A percentile compares a stretch with the other conserved stretches of the same genome.
These are phyloP conservation scores for Planococcus citri DNA, from an alignment of 1,140 invertebrate species.

Conservation along the genomic window DNA sequence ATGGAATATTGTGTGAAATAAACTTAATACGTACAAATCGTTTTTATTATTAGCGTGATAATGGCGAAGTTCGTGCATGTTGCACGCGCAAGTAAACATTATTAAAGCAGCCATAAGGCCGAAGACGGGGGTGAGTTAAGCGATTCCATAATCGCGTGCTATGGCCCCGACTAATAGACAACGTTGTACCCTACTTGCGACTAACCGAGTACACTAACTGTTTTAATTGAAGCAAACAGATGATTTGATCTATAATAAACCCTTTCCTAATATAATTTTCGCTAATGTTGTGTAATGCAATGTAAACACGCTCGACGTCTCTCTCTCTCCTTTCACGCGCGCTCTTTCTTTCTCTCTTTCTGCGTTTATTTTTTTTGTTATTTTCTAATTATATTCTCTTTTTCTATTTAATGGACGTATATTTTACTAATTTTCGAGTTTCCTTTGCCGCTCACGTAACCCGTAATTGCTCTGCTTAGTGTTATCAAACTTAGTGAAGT, in stretches of 20 bases:
- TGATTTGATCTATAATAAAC: constrained; percentile 18
- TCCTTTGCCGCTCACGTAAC: not conserved
- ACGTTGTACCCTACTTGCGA: constrained; percentile 4
- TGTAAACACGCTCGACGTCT: constrained; percentile 12
- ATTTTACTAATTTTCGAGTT: not conserved
- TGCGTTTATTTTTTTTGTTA: no score
- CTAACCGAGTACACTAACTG: constrained; percentile 9
- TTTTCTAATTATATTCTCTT: not conserved
- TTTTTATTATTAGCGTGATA: constrained; percentile 15
- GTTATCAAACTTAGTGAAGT: not conserved
- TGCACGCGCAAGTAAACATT: constrained; percentile 13
- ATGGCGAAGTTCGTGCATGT: constrained; percentile 14
- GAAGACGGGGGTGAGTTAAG: not conserved
- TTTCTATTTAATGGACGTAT: not conserved
- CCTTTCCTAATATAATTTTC: constrained; percentile 17
- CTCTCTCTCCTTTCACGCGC: no score
- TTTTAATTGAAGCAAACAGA: constrained; percentile 19
- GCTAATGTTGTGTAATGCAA: constrained; percentile 14
- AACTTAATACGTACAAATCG: constrained; percentile 10
- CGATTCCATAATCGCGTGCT: constrained; percentile 9
- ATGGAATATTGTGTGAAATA: constrained; percentile 11
- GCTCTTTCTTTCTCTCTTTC: no score
- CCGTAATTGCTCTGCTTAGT: not conserved
- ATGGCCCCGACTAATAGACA: constrained; percentile 9
- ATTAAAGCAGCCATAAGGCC: not conserved